Conservation (phyloP, 2,797 vertebrate species). For the Ctenosaura bakeri region DNA sequence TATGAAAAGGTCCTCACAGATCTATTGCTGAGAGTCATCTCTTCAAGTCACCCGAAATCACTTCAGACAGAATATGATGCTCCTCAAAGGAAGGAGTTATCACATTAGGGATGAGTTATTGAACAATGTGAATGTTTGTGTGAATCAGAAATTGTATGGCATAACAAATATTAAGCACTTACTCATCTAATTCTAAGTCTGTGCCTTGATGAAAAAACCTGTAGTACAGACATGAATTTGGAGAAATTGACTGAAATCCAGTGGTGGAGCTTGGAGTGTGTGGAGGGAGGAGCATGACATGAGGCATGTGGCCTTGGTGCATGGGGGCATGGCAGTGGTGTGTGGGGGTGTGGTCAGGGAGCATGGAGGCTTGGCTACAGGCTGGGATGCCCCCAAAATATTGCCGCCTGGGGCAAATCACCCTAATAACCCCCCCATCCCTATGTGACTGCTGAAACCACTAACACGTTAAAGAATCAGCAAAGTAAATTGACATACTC, state of each 20-base stretch:
- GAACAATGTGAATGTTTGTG: neutral
- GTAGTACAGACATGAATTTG: neutral
- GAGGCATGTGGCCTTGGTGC: too few relatives aligned
- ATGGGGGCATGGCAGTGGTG: too few relatives aligned
- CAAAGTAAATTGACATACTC: neutral
- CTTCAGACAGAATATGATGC: neutral
- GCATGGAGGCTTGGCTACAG: too few relatives aligned
- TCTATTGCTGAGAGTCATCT: too few relatives aligned
- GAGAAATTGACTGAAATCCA: neutral
- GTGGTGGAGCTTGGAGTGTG: too few relatives aligned
- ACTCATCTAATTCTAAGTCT: neutral
- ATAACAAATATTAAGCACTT: neutral
- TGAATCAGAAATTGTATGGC: neutral
- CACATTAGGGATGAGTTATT: neutral
- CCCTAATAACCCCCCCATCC: too few relatives aligned
- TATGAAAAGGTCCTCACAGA: neutral
- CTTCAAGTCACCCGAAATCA: neutral
- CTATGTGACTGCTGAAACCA: neutral
- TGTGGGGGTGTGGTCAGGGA: too few relatives aligned
- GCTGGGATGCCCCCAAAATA: too few relatives aligned
- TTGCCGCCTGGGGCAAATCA: too few relatives aligned
- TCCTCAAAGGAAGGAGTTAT: neutral
- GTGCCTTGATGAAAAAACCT: neutral
- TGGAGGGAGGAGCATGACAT: too few relatives aligned
- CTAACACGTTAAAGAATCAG: neutral